A percentile compares a stretch with the other conserved stretches of the same genome.
Conservation (phyloP, 2,113 vertebrate species). For the Notarius quadriscutis region DNA sequence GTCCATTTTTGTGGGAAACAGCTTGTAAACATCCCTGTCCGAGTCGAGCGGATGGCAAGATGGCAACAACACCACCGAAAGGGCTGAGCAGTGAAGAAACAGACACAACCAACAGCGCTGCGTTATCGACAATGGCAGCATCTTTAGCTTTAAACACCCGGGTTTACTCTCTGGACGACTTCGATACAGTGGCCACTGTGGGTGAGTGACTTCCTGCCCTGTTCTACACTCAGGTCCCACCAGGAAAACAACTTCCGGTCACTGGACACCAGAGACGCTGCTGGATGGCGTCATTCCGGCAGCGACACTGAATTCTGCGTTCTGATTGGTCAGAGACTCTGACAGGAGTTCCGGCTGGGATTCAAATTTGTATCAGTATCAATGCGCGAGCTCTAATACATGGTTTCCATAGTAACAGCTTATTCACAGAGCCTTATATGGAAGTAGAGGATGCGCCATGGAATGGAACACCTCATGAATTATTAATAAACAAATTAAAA, state of each 20-base stretch:
- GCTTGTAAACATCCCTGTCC: too few species aligned
- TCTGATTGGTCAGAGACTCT: background rate
- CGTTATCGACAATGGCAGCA: constrained; percentile 58
- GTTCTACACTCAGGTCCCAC: background rate
- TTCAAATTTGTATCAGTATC: background rate
- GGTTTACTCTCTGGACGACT: constrained; percentile 76
- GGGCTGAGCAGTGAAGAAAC: constrained; percentile 61
- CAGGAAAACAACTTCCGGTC: background rate
- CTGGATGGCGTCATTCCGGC: background rate
- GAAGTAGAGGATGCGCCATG: too few species aligned
- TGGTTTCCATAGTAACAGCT: background rate
- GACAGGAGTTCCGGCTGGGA: background rate
- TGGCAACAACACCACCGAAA: constrained; percentile 73
- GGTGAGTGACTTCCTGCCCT: constrained; percentile 74
- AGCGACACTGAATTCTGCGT: background rate
- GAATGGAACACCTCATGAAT: background rate
- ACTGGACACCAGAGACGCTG: too few species aligned
- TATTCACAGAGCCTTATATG: too few species aligned
- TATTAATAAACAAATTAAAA: too few species aligned
- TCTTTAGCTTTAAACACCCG: constrained; percentile 53
- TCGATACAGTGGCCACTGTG: constrained; percentile 85
- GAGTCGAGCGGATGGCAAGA: constrained; percentile 47
- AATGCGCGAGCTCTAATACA: background rate
- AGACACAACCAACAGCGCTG: constrained; percentile 46
- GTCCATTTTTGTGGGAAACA: too few species aligned